Conservation (phyloP, 2,888 invertebrate species). For the Drosophila infuscata region DNA sequence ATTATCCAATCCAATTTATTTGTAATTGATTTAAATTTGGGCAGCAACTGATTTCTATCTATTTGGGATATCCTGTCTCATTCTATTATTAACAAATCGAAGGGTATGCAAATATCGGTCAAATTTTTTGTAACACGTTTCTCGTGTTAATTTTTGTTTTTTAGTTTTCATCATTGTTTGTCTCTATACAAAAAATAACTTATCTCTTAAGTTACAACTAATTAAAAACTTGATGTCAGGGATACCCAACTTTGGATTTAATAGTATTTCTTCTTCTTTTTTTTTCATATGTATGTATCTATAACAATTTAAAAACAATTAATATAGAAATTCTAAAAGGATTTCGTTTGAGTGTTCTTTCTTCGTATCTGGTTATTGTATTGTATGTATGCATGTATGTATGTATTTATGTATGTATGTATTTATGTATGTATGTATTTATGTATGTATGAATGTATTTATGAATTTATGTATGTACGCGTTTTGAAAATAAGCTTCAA, state of each 20-base stretch:
- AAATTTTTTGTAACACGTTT: slow-evolving; percentile 27
- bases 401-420: background rate
- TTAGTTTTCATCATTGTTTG: slow-evolving; percentile 11
- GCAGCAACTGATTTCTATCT: background rate
- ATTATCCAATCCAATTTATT: background rate
- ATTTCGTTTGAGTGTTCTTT: slow-evolving; percentile 20
- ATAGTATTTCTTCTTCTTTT: background rate
- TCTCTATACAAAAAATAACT: slow-evolving; percentile 62
- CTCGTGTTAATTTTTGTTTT: slow-evolving; percentile 3
- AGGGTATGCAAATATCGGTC: slow-evolving; percentile 44
- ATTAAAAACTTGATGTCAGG: slow-evolving; percentile 70
- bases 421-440: slow-evolving; percentile 3
- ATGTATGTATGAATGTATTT: slow-evolving; percentile 4
- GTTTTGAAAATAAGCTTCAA: background rate
- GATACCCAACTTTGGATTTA: slow-evolving; percentile 15
- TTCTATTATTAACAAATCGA: background rate
- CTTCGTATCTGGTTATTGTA: background rate
- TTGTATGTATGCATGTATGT: background rate
- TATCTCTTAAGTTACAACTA: slow-evolving; percentile 58
- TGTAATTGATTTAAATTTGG: no score
- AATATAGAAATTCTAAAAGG: slow-evolving; percentile 43
- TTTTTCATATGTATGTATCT: slow-evolving; percentile 8
- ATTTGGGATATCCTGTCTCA: background rate
- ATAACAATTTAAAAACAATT: slow-evolving; percentile 49
- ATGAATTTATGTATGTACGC: background rate